Conservation (phyloP, 2,797 vertebrate species). For the Tragelaphus oryx region DNA sequence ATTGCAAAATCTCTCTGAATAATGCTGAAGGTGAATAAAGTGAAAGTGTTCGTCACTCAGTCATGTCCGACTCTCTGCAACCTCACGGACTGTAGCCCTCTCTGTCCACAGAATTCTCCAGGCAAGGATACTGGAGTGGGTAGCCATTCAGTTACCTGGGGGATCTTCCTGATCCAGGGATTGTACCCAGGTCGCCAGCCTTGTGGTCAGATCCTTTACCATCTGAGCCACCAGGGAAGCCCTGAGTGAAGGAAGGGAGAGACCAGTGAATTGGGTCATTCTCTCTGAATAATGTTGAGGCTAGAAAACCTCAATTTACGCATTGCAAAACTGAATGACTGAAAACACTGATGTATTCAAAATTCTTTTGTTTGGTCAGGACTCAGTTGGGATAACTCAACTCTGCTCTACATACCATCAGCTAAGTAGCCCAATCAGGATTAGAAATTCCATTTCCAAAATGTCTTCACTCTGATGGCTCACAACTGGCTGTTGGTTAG, state of each 20-base stretch:
- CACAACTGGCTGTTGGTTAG: neutral
- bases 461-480: neutral
- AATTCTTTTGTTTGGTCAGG: neutral
- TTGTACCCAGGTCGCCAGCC: neutral
- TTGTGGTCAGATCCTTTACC: neutral
- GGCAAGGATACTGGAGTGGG: neutral
- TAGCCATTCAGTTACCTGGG: neutral
- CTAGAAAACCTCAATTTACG: neutral
- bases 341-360: neutral
- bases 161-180: neutral
- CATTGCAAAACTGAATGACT: neutral
- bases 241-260: neutral
- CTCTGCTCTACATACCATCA: neutral
- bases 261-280: neutral
- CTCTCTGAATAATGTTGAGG: neutral
- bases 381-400: neutral
- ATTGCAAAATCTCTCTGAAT: neutral
- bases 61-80: neutral
- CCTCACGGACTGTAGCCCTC: accelerated
- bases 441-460: neutral
- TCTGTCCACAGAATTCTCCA: neutral
- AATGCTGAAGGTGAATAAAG: neutral
- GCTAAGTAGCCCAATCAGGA: neutral
- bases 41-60: neutral
- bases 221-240: neutral